These are phyloP conservation scores for Archips xylosteana DNA, from an alignment of 2,888 invertebrate genomes.

Conservation along the genomic window DNA sequence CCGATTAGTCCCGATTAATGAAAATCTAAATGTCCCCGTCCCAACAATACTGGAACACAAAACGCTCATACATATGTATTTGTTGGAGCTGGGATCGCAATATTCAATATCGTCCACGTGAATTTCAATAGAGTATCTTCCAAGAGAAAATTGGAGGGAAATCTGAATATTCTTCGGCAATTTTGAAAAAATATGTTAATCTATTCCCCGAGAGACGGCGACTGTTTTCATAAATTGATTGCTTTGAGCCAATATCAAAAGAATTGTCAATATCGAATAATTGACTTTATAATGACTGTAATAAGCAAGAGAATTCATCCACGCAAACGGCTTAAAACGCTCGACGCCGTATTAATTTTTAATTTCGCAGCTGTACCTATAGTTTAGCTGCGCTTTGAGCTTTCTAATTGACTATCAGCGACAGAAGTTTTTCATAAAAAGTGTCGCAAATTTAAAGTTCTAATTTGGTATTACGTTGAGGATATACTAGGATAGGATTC, in stretches of 20 bases:
- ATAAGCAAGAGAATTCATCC: slow-evolving; percentile 10
- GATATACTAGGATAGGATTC: too few relatives aligned
- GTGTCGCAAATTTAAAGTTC: too few relatives aligned
- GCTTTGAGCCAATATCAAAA: slow-evolving; percentile 72
- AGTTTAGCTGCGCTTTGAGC: not conserved
- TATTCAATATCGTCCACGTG: slow-evolving; percentile 76
- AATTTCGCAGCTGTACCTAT: slow-evolving; percentile 13
- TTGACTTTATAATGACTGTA: slow-evolving; percentile 51
- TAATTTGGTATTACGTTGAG: too few relatives aligned
- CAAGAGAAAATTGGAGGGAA: slow-evolving; percentile 74
- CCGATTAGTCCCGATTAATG: slow-evolving; percentile 15
- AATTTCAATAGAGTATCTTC: slow-evolving; percentile 75
- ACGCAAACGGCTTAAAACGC: slow-evolving; percentile 14
- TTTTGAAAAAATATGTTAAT: slow-evolving; percentile 79
- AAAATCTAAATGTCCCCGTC: slow-evolving; percentile 18
- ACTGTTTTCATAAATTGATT: slow-evolving; percentile 81
- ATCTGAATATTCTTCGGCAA: slow-evolving; percentile 79
- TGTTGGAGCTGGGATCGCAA: slow-evolving; percentile 62
- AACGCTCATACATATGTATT: slow-evolving; percentile 66
- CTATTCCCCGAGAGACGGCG: slow-evolving; percentile 67
- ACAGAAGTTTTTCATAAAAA: not conserved
- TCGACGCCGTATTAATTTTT: slow-evolving; percentile 10
- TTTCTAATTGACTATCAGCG: not conserved
- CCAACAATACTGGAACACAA: slow-evolving; percentile 35
- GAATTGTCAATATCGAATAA: slow-evolving; percentile 68